Conservation (phyloP, 2,113 vertebrate species). For the Lophius piscatorius region DNA sequence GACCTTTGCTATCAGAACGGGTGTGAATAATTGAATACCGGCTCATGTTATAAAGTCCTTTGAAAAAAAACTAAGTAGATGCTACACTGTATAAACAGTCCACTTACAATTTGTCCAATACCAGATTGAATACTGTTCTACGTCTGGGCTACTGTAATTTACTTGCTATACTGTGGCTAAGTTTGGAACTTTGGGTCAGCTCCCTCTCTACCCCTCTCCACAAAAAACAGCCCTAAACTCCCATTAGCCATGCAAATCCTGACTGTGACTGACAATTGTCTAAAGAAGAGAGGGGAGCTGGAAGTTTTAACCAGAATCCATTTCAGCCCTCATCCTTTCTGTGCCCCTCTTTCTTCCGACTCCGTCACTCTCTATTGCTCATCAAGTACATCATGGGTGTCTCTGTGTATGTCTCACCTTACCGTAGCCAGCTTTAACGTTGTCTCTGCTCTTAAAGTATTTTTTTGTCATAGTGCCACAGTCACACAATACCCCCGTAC, state of each 20-base stretch:
- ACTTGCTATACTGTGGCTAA: constrained; percentile 4
- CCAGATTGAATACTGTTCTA: no score
- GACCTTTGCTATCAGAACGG: no score
- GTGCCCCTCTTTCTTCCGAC: constrained; percentile 11
- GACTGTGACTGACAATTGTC: constrained; percentile 90
- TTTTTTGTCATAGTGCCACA: constrained; percentile 93
- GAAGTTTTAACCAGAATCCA: constrained; percentile 79
- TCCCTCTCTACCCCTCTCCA: constrained; percentile 84
- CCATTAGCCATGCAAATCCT: constrained; percentile 96
- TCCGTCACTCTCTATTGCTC: constrained; percentile 75
- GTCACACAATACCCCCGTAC: constrained; percentile 86
- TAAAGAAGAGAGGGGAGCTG: constrained; percentile 80
- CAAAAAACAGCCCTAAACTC: constrained; percentile 88
- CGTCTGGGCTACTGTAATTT: no score
- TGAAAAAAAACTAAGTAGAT: no score
- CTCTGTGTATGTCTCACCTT: constrained; percentile 83
- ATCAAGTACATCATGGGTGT: constrained; percentile 77
- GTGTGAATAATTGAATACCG: no score
- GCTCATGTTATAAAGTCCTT: no score
- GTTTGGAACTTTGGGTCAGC: constrained; percentile 77
- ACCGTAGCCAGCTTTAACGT: constrained; percentile 90
- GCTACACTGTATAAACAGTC: no score
- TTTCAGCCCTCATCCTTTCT: constrained; percentile 48
- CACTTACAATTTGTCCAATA: no score
- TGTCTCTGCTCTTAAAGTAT: constrained; percentile 85